These are phyloP conservation scores for Artibeus jamaicensis DNA, from an alignment of 2,797 vertebrate genomes.

Conservation along the genomic window DNA sequence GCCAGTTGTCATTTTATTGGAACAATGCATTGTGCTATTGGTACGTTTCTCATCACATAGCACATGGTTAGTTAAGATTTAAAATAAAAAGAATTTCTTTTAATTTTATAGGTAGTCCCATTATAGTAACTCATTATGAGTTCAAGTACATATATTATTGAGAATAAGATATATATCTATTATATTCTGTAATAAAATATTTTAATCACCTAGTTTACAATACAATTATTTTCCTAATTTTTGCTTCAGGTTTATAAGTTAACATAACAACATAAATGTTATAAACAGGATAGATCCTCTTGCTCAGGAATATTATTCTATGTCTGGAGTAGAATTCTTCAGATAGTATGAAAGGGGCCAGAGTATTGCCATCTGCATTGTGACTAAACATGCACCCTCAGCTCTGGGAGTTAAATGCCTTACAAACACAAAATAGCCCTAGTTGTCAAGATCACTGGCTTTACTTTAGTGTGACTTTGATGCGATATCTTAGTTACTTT, in stretches of 20 bases:
- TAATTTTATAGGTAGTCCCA: not conserved
- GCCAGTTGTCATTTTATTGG: not conserved
- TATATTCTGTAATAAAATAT: not conserved
- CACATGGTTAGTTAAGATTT: slow-evolving; percentile 46
- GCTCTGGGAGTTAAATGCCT: slow-evolving; percentile 27
- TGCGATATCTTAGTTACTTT: slow-evolving; percentile 11
- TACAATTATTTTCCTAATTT: slow-evolving; percentile 20
- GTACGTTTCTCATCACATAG: not conserved
- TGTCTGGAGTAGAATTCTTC: slow-evolving; percentile 3
- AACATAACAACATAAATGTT: not conserved
- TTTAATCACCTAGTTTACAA: not conserved
- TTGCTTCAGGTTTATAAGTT: slow-evolving; percentile 22
- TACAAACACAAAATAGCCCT: slow-evolving; percentile 1
- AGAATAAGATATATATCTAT: not conserved
- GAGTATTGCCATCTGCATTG: not conserved
- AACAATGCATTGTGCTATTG: not conserved
- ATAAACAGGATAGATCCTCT: not conserved
- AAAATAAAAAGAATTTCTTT: not conserved
- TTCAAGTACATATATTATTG: not conserved
- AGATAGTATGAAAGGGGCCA: not conserved
- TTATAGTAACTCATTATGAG: slow-evolving; percentile 26
- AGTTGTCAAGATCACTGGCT: slow-evolving; percentile 39
- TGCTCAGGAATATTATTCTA: slow-evolving; percentile 26
- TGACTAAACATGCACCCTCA: slow-evolving; percentile 32
- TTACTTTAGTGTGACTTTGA: not conserved